Percentiles rank a stretch among this genome's conserved stretches.
These are phyloP conservation scores for Perca fluviatilis DNA, from an alignment of 2,113 vertebrate genomes.

Conservation along the genomic window DNA sequence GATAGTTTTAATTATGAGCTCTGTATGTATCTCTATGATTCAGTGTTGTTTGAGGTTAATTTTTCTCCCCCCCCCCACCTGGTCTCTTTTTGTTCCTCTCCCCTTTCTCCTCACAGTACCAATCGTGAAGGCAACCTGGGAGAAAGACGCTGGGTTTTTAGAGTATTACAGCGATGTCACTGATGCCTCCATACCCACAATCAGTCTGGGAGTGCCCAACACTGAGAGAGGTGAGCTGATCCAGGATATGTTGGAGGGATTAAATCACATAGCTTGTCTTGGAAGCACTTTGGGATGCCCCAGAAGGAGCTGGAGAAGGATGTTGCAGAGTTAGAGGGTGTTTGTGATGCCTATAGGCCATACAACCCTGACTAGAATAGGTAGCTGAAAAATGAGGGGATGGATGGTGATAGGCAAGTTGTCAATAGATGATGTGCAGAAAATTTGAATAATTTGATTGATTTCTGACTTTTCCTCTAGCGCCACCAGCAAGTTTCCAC, in stretches of 20 bases:
- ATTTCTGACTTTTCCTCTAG: too few relatives aligned
- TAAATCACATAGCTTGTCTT: neutral
- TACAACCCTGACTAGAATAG: neutral
- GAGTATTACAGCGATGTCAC: constrained; percentile 92
- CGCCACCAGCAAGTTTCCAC: too few relatives aligned
- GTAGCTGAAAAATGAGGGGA: neutral
- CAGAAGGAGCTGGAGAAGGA: neutral
- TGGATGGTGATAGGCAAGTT: neutral
- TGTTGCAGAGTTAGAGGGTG: neutral
- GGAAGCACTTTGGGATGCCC: neutral
- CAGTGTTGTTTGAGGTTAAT: neutral
- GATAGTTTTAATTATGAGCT: constrained; percentile 5
- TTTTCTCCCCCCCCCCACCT: neutral
- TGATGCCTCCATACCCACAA: constrained; percentile 88
- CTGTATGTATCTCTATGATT: neutral
- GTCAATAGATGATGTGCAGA: too few relatives aligned
- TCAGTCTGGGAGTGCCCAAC: constrained; percentile 91
- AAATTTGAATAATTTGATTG: too few relatives aligned
- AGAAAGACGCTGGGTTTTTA: constrained; percentile 83
- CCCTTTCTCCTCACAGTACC: constrained; percentile 82
- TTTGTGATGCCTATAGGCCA: neutral
- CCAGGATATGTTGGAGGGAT: neutral
- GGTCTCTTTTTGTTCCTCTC: neutral
- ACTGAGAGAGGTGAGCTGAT: constrained; percentile 89
- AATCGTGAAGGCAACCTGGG: constrained; percentile 95